phyloP scores from a whole-genome alignment of 1,140 invertebrate species.

The Lysiphlebus fabarum region DNA sequence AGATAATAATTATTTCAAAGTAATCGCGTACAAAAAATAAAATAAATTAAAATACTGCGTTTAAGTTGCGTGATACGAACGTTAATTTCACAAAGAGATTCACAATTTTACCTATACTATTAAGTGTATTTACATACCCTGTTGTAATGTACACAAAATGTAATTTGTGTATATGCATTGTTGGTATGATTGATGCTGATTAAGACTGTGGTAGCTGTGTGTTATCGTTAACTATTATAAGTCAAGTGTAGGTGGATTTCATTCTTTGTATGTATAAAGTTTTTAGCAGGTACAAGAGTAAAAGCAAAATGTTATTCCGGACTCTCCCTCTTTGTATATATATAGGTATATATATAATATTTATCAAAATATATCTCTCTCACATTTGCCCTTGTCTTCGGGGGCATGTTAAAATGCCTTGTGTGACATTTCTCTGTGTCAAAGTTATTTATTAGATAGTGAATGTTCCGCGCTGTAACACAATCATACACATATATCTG shows the following conservation, averaged over 20 bases:
- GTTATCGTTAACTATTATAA: constrained; percentile 49
- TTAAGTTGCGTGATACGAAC: neutral
- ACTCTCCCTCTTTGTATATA: too few relatives aligned
- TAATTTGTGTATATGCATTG: constrained; percentile 34
- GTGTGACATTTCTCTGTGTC: neutral
- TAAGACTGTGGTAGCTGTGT: constrained; percentile 50
- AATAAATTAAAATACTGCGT: too few relatives aligned
- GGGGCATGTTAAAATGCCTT: too few relatives aligned
- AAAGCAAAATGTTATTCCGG: too few relatives aligned
- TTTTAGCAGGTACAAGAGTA: too few relatives aligned
- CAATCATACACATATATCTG: neutral
- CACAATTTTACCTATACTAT: constrained; percentile 23
- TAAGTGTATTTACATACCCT: constrained; percentile 2
- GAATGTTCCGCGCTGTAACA: constrained; percentile 4
- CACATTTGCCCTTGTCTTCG: too few relatives aligned
- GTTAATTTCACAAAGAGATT: constrained; percentile 26
- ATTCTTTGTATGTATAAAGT: too few relatives aligned
- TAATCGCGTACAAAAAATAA: too few relatives aligned
- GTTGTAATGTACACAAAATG: neutral
- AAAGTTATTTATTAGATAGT: constrained; percentile 7
- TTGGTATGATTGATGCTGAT: constrained; percentile 55
- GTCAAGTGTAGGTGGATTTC: constrained; percentile 32
- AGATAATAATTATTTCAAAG: too few relatives aligned
- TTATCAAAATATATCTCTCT: too few relatives aligned
- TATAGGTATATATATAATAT: too few relatives aligned